phyloP scores from a whole-genome alignment of 2,797 vertebrate genomes.

The Amblyraja radiata region DNA sequence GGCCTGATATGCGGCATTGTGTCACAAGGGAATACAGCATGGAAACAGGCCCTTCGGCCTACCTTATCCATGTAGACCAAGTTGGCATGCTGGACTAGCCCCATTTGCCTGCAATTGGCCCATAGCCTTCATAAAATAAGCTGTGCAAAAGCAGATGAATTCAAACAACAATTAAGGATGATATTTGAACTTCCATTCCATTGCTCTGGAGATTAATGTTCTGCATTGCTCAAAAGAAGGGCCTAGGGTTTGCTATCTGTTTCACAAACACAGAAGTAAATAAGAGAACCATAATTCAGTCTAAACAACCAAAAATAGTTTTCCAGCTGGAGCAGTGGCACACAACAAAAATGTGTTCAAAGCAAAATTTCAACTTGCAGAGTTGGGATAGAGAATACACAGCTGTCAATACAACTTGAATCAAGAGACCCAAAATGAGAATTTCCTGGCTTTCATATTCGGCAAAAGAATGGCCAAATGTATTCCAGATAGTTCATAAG shows the following conservation, averaged over 20 bases:
- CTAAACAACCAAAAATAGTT: slow-evolving; percentile 12
- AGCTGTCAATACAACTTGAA: slow-evolving; percentile 31
- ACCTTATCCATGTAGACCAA: too few species aligned
- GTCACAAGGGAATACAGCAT: too few species aligned
- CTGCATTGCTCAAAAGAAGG: neutral
- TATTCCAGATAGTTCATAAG: slow-evolving; percentile 41
- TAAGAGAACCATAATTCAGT: slow-evolving; percentile 30
- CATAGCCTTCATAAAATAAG: neutral
- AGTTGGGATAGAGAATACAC: slow-evolving; percentile 15
- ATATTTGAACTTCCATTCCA: neutral
- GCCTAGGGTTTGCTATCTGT: neutral
- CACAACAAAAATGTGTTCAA: neutral
- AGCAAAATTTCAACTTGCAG: slow-evolving; percentile 8
- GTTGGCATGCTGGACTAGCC: too few species aligned
- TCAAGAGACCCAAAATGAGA: slow-evolving; percentile 17
- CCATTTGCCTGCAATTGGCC: too few species aligned
- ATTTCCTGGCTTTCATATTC: slow-evolving; percentile 47
- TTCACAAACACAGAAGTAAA: slow-evolving; percentile 13
- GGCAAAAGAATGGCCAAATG: slow-evolving; percentile 47
- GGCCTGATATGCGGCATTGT: too few species aligned
- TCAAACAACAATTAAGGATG: neutral
- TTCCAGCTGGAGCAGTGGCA: slow-evolving; percentile 25
- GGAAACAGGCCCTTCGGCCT: too few species aligned
- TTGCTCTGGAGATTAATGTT: neutral
- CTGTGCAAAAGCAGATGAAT: neutral